Conservation (phyloP, 1,140 invertebrate genomes). For the Lasaia peninsularis region DNA sequence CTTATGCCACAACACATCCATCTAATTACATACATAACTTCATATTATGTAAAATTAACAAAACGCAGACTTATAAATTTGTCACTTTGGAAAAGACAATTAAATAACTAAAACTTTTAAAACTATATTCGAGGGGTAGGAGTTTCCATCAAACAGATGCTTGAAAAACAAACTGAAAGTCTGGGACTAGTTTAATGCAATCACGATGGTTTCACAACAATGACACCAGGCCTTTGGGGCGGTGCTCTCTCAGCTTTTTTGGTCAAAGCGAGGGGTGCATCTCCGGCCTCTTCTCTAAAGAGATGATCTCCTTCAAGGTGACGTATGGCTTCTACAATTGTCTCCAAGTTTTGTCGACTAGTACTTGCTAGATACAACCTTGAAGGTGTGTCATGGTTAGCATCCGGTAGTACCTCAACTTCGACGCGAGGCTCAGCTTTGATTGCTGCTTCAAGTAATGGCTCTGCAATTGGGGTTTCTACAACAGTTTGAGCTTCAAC, state of each 20-base stretch:
- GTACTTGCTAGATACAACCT: slow-evolving; percentile 86
- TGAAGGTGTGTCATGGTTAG: slow-evolving; percentile 78
- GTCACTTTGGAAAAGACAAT: slow-evolving; percentile 74
- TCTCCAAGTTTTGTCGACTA: slow-evolving; percentile 95
- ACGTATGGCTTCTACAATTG: slow-evolving; percentile 97
- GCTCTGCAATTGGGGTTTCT: slow-evolving; percentile 63
- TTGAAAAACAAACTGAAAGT: slow-evolving; percentile 42
- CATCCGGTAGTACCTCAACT: slow-evolving; percentile 83
- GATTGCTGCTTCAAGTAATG: slow-evolving; percentile 89
- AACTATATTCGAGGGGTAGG: slow-evolving; percentile 70
- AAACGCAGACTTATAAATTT: slow-evolving; percentile 74
- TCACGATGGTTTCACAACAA: slow-evolving; percentile 91
- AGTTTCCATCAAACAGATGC: slow-evolving; percentile 48
- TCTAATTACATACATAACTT: slow-evolving; percentile 48
- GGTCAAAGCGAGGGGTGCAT: slow-evolving; percentile 86
- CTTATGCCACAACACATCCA: slow-evolving; percentile 51
- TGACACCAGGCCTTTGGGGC: slow-evolving; percentile 89
- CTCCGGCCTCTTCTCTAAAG: slow-evolving; percentile 86
- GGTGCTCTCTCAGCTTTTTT: slow-evolving; percentile 79
- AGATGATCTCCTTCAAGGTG: slow-evolving; percentile 96
- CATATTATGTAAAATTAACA: slow-evolving; percentile 61
- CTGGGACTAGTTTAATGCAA: slow-evolving; percentile 51
- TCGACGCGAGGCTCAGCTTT: slow-evolving; percentile 92
- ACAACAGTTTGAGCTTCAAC: slow-evolving; percentile 61
- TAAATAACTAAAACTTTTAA: slow-evolving; percentile 70